Base-by-base conservation (phyloP, 2,797 vertebrate species). In the Pantherophis vulpinus region DNA sequence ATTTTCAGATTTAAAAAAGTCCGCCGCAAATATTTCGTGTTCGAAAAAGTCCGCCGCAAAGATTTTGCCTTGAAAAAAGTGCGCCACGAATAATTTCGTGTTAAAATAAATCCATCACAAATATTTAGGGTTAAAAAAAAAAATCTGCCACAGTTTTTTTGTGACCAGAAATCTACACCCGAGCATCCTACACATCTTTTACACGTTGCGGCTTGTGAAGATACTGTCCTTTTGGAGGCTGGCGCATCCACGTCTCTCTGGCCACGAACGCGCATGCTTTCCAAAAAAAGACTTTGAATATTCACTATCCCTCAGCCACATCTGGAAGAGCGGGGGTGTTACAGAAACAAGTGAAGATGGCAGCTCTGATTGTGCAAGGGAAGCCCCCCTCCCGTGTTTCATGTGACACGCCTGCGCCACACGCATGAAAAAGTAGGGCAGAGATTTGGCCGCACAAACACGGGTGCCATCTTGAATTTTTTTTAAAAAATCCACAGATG, bases 201-300 rank as follows among this genome's bases (percentile, higher is more conserved):
- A 29, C 37, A 51, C 10, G 12, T 10, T 2, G 18, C 23, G 74
- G 74, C 74, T 11, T 23, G 37, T 23, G 20, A 25, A 42, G 2
- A 42, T 83, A 25, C 20, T 10, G 37, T 42, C 37, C 1, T 11
- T 23, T 11, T 2, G 20, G 20, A 25, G 9, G 9, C 37, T 9
- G 3, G 74, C 0, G 20, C 74, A 79, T 79, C 20, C 37, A 8
- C 2, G 32, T 20, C 18, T 18, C 8, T 10, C 37, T 42, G 37
- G 3, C 37, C 37, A 12, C 18, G 3, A 5, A 47, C 1, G 2
- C 0, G 20, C 37, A 5, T 1, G 5, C 74, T 83, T 12, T 9
- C 74, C 74, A 1, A 9, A 79, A 79, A 79, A 42, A 79, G 16
- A 18, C 3, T 74, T 6, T 1, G 5, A 83, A 83, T 83, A 23